phyloP scores from a whole-genome alignment of 1,140 invertebrate species.

The Heliconius melpomene region DNA sequence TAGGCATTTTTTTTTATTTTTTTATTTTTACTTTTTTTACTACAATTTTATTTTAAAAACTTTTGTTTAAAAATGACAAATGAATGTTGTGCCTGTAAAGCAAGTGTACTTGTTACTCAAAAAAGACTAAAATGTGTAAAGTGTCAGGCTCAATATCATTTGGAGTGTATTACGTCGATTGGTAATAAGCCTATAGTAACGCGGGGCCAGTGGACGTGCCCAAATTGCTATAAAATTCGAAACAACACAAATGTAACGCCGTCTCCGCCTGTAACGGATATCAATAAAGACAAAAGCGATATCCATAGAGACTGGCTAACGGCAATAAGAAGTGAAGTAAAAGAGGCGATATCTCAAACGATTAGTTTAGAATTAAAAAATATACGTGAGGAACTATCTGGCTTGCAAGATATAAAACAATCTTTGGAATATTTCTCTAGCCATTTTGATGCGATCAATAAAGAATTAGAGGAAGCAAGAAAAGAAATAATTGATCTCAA shows the following conservation, averaged over 20 bases:
- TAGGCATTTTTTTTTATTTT: no score
- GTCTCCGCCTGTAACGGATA: background rate
- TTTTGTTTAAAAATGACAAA: no score
- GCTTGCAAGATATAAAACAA: background rate
- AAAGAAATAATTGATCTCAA: background rate
- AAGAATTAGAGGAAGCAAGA: slow-evolving; percentile 3
- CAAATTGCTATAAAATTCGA: background rate
- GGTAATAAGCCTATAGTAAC: background rate
- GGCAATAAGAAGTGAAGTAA: background rate
- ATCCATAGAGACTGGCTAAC: background rate
- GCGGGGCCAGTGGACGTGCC: background rate
- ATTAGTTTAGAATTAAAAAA: slow-evolving; percentile 16
- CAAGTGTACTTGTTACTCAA: no score
- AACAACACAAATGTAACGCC: background rate
- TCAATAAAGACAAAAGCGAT: background rate
- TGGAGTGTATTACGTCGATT: no score
- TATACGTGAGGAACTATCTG: background rate
- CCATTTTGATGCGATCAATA: background rate
- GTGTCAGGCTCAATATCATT: no score
- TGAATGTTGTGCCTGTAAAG: no score
- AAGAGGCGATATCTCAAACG: background rate
- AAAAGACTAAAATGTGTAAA: no score
- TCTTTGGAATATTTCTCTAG: slow-evolving; percentile 1
- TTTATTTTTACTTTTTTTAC: no score
- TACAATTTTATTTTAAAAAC: no score